Base-by-base conservation (phyloP, 2,888 invertebrate species). In the Clusia tigrina region DNA sequence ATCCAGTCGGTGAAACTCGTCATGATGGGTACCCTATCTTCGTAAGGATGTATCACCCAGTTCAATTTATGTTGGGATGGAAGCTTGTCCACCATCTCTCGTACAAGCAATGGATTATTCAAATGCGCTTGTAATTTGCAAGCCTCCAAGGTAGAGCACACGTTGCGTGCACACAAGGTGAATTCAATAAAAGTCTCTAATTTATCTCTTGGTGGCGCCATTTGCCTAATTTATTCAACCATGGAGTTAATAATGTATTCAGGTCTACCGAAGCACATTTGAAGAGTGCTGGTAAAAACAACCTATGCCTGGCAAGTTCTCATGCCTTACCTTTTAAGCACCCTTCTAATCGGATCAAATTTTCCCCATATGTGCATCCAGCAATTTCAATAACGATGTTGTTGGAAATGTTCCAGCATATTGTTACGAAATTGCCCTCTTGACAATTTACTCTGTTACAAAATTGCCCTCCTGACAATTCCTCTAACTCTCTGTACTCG, bases 111-210 rank as follows among this genome's bases (percentile, higher is more conserved):
- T 15, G 51, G 22, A 23, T 23, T 23, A n/a, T 23, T 51, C 5
- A 20, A 20, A 10, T 20, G 22, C 5, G 51, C 51, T 5, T 51
- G 20, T 62, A 64, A 57, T 26, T 63, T 42, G 23, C 63, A 64
- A 12, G 48, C 58, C 17, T 67, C 58, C 60, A 65, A 65, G 18
- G 66, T 66, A 2, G 63, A 53, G 12, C 64, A 64, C 6, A 60
- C 54, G 17, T 60, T 66, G 15, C 24, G 26, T 15, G 63, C 65
- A 1, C 37, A 53, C 42, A 66, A 32, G 24, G 65, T 60, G 10
- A 63, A 58, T 24, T 66, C 66, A 18, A 63, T 66, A 1, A 62
- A 38, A 12, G 54, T 23, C 22, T 65, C 63, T 22, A 66, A 18
- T 15, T 60, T 66, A 24, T 63, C 58, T 37, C 51, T 57, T 1